Conservation (phyloP, 2,888 invertebrate genomes). For the Choristoneura rosaceana region DNA sequence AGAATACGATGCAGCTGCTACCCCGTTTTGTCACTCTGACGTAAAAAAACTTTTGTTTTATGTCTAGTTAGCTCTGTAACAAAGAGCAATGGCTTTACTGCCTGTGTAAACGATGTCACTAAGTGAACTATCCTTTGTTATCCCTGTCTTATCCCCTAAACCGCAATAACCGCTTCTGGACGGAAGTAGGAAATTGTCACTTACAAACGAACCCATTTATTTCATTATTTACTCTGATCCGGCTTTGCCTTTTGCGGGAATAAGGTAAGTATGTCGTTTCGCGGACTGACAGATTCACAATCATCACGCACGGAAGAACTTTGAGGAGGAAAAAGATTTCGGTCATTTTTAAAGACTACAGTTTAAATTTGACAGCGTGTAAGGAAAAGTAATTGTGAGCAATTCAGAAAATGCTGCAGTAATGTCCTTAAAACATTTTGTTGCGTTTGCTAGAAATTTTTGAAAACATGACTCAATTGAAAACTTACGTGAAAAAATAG, state of each 20-base stretch:
- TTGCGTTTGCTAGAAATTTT: background rate
- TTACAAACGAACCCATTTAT: constrained; percentile 39
- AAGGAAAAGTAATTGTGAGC: background rate
- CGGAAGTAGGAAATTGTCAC: constrained; percentile 40
- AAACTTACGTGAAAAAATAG: background rate
- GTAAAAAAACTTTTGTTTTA: background rate
- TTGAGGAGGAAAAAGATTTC: constrained; percentile 7
- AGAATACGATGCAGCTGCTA: background rate
- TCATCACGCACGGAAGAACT: background rate
- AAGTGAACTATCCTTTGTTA: constrained; percentile 32
- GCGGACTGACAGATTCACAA: constrained; percentile 3
- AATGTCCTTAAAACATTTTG: background rate
- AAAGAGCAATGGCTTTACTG: background rate
- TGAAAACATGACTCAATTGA: too few relatives aligned
- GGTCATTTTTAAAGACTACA: background rate
- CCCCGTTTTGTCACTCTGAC: background rate
- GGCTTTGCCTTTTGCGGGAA: constrained; percentile 22
- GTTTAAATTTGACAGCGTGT: background rate
- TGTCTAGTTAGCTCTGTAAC: background rate
- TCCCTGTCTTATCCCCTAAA: constrained; percentile 20
- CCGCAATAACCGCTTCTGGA: constrained; percentile 36
- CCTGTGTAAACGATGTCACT: constrained; percentile 14
- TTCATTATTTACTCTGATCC: constrained; percentile 36
- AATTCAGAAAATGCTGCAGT: constrained; percentile 2
- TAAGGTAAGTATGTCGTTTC: constrained; percentile 5